phyloP scores from a whole-genome alignment of 2,797 vertebrate genomes.

The Silurus aristotelis region DNA sequence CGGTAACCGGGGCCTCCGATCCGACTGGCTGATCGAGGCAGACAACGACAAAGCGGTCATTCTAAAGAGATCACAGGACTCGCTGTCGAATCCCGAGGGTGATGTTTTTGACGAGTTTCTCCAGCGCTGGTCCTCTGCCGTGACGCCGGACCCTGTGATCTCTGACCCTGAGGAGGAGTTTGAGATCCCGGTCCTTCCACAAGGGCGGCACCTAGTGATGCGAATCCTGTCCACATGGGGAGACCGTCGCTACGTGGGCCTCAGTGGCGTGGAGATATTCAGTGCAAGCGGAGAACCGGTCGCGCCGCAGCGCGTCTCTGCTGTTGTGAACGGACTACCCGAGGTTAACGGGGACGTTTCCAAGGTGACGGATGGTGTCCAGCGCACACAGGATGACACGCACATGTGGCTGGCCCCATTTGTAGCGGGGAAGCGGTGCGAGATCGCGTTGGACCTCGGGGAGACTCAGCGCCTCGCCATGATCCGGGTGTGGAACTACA shows the following conservation, averaged over 20 bases:
- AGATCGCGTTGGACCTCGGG: constrained; percentile 83
- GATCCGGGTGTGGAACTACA: constrained; percentile 98
- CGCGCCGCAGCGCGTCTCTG: constrained; percentile 74
- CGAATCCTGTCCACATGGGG: constrained; percentile 93
- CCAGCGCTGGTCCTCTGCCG: constrained; percentile 74
- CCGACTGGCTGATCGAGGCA: constrained; percentile 71
- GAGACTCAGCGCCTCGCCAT: constrained; percentile 84
- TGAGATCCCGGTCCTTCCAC: constrained; percentile 89
- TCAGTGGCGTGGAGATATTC: constrained; percentile 94
- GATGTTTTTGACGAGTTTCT: constrained; percentile 94
- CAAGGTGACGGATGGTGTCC: constrained; percentile 87
- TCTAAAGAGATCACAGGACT: constrained; percentile 85
- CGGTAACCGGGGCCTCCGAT: constrained; percentile 56
- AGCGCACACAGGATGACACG: constrained; percentile 96
- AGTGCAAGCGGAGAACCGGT: constrained; percentile 87
- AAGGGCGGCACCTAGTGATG: constrained; percentile 83
- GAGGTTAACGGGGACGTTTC: constrained; percentile 87
- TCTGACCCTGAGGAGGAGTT: constrained; percentile 78
- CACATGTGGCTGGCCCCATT: constrained; percentile 97
- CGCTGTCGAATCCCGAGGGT: constrained; percentile 83
- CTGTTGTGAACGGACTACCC: constrained; percentile 75
- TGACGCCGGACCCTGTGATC: constrained; percentile 43
- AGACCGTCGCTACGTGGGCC: constrained; percentile 93
- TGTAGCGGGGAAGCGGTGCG: constrained; percentile 81
- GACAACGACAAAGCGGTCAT: constrained; percentile 77